Base-by-base conservation (phyloP, 2,888 invertebrate genomes). In the Cotesia congregata region DNA sequence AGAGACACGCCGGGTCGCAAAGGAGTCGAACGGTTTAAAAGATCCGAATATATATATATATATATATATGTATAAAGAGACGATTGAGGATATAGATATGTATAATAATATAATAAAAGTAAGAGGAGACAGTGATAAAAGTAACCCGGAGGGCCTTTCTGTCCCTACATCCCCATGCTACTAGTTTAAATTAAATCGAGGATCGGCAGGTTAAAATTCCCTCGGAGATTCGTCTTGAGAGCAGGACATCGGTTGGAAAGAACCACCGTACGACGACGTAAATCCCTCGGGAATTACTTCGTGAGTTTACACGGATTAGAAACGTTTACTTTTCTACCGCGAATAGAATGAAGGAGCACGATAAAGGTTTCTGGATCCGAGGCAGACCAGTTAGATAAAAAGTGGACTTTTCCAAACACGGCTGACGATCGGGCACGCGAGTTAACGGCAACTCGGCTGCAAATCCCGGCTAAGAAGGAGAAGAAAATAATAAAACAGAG, bases 1-100 rank as follows among this genome's bases (percentile, higher is more conserved):
- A 78, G 77, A 77, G 79, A 78, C 79, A 80, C 79, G 77, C 75
- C 76, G 80, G 77, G 76, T 77, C 76, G 15, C 62, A 15, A 30
- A 73, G 75, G 68, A 67, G 77, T 73, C 74, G 39, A 64, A 72
- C 71, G 69, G 62, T 72, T 64, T 6, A 65, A 67, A 75, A 69
- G 68, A 39, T 38, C 39, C 38, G 67, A 75, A 69, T 20, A 67
- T 61, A 68, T 17, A 12, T 12, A 60, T 67, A 17, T 73, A 30
- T 15, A 15, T 41, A 6, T 41, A 12, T 20, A 67, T 38, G 17
- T 12, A 39, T 5, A 41, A 5, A 64, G 64, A 41, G 40, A 62
- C 62, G 62, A 50, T 50, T 7, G 12, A 12, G 50, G 12, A 50
- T 50, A 50, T 50, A 12, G 50, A 50, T 50, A 50, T 50, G 12